Evolutionary conservation across 2,797 vertebrate species (phyloP).

Genomic region (Rachycentron canadum): DNA sequence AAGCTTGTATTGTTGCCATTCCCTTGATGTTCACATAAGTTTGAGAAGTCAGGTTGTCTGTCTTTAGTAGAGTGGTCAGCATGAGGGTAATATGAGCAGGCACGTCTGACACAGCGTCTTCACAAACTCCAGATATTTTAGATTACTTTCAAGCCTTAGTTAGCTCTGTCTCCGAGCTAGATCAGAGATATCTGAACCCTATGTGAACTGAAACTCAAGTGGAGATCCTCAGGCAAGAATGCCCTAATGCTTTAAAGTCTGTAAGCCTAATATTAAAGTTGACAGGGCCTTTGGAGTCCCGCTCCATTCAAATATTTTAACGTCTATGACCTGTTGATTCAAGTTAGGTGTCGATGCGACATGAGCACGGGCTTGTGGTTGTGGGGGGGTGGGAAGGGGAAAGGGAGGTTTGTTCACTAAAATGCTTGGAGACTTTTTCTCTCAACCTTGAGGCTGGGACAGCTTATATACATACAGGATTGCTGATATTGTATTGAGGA

Average conservation of each 20-base stretch:
- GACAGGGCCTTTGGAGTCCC: slow-evolving; percentile 6
- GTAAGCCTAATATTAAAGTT: slow-evolving; percentile 5
- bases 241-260: slow-evolving; percentile 19
- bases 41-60: slow-evolving; percentile 23
- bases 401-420: too few species aligned
- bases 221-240: slow-evolving; percentile 22
- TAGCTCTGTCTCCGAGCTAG: slow-evolving; percentile 18
- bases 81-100: slow-evolving; percentile 44
- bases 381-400: too few species aligned
- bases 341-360: neutral
- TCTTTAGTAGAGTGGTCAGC: slow-evolving; percentile 26
- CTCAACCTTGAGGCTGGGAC: neutral
- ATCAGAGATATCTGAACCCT: slow-evolving; percentile 28
- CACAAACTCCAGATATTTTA: slow-evolving; percentile 42
- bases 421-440: too few species aligned
- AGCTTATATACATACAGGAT: neutral
- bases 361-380: too few species aligned
- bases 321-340: slow-evolving; percentile 19
- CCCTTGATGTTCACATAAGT: neutral
- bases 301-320: slow-evolving; percentile 12
- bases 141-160: slow-evolving; percentile 44
- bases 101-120: slow-evolving; percentile 34
- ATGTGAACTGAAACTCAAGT: slow-evolving; percentile 31
- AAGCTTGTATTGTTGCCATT: neutral
- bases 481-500: neutral